Evolutionary conservation across 2,113 vertebrate species (phyloP).

Genomic region (Oreotragus oreotragus): DNA sequence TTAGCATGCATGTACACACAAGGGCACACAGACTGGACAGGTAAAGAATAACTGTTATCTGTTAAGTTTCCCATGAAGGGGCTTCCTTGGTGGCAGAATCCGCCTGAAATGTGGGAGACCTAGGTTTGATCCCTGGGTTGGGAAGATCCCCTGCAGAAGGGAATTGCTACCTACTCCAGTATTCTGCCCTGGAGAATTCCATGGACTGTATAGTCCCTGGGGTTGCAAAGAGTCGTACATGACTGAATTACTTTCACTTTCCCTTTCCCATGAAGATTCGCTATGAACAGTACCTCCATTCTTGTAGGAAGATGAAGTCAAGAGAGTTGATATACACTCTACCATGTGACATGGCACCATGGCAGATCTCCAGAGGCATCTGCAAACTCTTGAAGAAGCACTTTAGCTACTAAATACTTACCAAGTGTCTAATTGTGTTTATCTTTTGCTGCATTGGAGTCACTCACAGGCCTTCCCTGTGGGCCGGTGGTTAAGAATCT

Average conservation of each 20-base stretch:
- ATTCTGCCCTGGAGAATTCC: background rate
- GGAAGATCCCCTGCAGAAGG: background rate
- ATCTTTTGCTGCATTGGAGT: background rate
- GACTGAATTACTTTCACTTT: background rate
- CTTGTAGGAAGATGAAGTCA: background rate
- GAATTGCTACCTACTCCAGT: background rate
- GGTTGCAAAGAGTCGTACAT: fast-evolving
- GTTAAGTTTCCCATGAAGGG: background rate
- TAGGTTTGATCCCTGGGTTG: background rate
- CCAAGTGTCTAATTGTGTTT: fast-evolving
- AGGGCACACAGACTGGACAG: fast-evolving
- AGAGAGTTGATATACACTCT: too few species aligned
- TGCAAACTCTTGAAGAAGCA: background rate
- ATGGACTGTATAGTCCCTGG: background rate
- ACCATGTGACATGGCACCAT: fast-evolving
- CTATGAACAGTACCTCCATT: background rate
- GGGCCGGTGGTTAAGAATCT: background rate
- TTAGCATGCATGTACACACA: background rate
- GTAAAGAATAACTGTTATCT: fast-evolving
- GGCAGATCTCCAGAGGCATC: background rate
- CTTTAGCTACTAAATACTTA: too few species aligned
- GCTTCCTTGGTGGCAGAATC: background rate
- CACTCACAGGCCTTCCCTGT: background rate
- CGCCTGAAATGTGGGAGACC: background rate
- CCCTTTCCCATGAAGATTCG: background rate